phyloP scores from a whole-genome alignment of 1,140 invertebrate genomes.

The Hirudo medicinalis region DNA sequence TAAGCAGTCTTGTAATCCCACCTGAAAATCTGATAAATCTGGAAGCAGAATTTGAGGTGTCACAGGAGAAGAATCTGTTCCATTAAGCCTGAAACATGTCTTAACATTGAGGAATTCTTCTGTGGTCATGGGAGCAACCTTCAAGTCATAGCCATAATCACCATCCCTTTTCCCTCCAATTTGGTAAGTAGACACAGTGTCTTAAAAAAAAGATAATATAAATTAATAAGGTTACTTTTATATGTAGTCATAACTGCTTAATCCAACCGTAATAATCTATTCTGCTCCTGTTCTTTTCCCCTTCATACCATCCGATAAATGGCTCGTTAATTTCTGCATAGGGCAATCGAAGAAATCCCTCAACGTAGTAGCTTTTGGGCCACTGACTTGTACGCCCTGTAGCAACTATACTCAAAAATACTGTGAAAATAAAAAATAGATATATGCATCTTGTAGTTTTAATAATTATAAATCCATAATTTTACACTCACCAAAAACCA shows the following conservation, averaged over 20 bases:
- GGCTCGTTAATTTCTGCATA: constrained; percentile 77
- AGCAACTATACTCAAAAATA: no score
- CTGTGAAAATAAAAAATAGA: no score
- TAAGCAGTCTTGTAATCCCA: constrained; percentile 18
- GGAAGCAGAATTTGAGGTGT: constrained; percentile 66
- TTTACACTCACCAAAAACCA: no score
- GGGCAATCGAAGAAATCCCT: constrained; percentile 55
- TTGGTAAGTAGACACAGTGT: constrained; percentile 32
- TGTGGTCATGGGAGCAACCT: constrained; percentile 73
- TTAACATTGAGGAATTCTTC: constrained; percentile 39
- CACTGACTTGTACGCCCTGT: not conserved
- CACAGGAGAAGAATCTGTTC: constrained; percentile 51
- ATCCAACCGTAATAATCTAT: constrained; percentile 75
- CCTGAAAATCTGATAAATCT: constrained; percentile 57
- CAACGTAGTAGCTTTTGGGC: constrained; percentile 19
- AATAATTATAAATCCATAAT: no score
- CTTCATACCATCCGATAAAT: constrained; percentile 75
- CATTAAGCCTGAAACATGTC: constrained; percentile 69
- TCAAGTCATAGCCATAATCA: constrained; percentile 58
- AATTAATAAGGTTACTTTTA: not conserved
- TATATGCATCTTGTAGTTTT: no score
- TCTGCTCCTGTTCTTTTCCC: constrained; percentile 55
- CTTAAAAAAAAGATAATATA: not conserved
- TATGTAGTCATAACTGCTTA: not conserved
- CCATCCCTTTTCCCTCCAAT: constrained; percentile 47